Evolutionary conservation across 2,888 invertebrate genomes (phyloP), one percentile per base, ranked within the genome.

Genomic region (Drosophila buzzatii): DNA sequence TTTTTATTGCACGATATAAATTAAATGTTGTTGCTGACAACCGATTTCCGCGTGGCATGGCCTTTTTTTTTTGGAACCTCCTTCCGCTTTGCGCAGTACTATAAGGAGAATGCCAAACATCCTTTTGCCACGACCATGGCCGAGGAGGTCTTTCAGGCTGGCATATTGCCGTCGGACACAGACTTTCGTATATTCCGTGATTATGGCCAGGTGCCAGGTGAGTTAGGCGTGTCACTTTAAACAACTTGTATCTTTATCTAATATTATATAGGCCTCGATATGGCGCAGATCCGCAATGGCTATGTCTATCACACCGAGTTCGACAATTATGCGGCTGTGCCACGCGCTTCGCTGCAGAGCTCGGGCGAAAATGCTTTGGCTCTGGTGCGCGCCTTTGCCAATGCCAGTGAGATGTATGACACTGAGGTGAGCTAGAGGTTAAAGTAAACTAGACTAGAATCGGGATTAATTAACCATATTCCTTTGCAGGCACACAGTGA

Each of bases 251-350:
- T 2, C 2, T 5, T 0, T n/a, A 18, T 16, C 14, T 5, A 8
- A 7, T 60, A 57, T 39, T 2, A 20, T 0, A 5, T 0, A 95
- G 97, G 97, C 16, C 91, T 97, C 52, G 97, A 97, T 92, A 94
- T 97, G 84, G 97, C 97, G 0, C 96, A 96, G 91, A 93, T 94
- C 5, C 94, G 95, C 62, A 96, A 96, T 93, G 97, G 96, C 0
- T 95, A 95, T 91, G 95, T 96, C 31, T 97, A 97, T 92, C 97
- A 97, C 92, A 97, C 97, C 0, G 94, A 94, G 51, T 95, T 95
- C 92, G 97, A 97, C 91, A 92, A 91, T 52, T 94, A 94, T 1
- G 93, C 94, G 1, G 92, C 94, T 4, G 94, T 97, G 23, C 94
- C 94, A 8, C 89, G 94, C 0, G 96, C 96, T 0, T 95, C 96